Evolutionary conservation across 2,113 vertebrate genomes (phyloP), one percentile per base, ranked within the genome.

Genomic region (Hydrolagus affinis): DNA sequence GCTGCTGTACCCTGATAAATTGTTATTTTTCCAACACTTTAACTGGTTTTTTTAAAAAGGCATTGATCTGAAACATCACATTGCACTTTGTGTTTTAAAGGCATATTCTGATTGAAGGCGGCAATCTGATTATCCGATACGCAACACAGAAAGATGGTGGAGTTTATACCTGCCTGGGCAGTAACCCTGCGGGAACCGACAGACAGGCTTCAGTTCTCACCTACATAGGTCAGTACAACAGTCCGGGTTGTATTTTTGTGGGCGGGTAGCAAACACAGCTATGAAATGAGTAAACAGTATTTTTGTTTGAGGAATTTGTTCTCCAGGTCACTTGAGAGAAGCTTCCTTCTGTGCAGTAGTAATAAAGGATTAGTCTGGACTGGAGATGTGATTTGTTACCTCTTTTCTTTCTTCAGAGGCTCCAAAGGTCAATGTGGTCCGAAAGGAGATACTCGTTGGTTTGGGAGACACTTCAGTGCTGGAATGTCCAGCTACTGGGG

Each of bases 141-240:
- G 89, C 91, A 57, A 66, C 90, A 90, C 90, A 89, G 75, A 95
- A 92, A 88, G 96, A 99, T 86, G 94, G 91, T 88, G 98, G 98
- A 17, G 69, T 91, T 23, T 99, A 99, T 70, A 93, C 94, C 85
- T 99, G 97, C 86, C 90, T 99, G 87, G 97, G 95, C 86, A 97
- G 95, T 91, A 99, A 96, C 87, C 88, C 89, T 68, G 98, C 97
- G 21, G 97, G 98, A 86, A 97, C 94, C 9, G 94, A 96, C 86
- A 89, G 93, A 23, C 89, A 95, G 87, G 93, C 86, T 10, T 95
- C 97, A 66, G 90, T 74, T 14, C 92, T 99, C 30, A 94, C 89
- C 2, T 99, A 96, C 25, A 93, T 94, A 0, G 95, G 98, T 95
- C 88, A 94, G 95, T 86, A 88, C 85, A 57, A 64, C 3, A 85